Base-by-base conservation (phyloP, 1,140 invertebrate species). In the Micrasema longulum region DNA sequence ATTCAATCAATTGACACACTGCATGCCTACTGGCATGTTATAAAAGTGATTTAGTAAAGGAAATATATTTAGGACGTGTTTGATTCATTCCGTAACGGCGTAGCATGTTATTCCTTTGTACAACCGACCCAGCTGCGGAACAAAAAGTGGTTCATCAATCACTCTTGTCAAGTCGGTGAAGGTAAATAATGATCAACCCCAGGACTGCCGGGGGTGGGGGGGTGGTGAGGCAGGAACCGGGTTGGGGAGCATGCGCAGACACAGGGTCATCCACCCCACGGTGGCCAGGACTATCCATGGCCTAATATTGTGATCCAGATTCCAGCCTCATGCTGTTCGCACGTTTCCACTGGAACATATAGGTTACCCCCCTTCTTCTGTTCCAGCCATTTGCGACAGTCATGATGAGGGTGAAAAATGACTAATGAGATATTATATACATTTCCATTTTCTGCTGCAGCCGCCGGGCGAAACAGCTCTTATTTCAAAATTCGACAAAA, bases 191-290 rank as follows among this genome's bases (percentile, higher is more conserved):
- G 45, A 35, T 20, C 18, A 14, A 11, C 18, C 55, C 20, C 31
- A 18, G 14, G 63, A 45, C 10, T 22, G 12, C 18, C 23, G 16
- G 50, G 65, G 48, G 26, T 31, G 48, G 16, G 10, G 43, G 53
- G 47, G 55, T 47, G 57, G 18, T 26, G n/a, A 20, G 7, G 35
- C 45, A 64, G 36, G 57, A 55, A 63, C 55, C 45, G 47, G 71
- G 71, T 68, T 63, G 64, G 20, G 26, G 71, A 43, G 71, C 71
- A 43, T 68, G 71, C 71, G 71, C 66, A 14, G 45, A n/a, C 38
- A 38, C 69, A 36, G 43, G 63, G 71, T 63, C 66, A 23, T 63
- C 47, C 45, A 68, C 41, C 71, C 60, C 55, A 18, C 43, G 26
- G n/a, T n/a, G n/a, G 26, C 26, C 26, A 52, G 63, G 48, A 62